Percentiles rank a stretch among this genome's conserved stretches.
phyloP scores from a whole-genome alignment of 2,888 invertebrate species.

The Philhelius pedissequus region DNA sequence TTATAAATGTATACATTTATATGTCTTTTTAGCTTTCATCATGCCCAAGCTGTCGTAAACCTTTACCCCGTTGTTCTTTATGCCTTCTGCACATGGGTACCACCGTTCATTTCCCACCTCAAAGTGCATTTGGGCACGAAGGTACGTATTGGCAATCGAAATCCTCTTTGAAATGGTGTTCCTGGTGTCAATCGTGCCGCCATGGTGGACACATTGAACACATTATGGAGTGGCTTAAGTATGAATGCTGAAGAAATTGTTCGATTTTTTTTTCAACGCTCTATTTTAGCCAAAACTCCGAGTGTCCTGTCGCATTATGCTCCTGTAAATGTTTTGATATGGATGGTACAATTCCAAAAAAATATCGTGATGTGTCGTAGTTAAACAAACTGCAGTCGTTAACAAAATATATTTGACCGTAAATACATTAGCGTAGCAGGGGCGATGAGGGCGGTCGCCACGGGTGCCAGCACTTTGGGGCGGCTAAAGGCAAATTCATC shows the following conservation, averaged over 20 bases:
- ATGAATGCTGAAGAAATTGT: constrained; percentile 70
- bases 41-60: constrained; percentile 96
- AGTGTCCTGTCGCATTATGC: constrained; percentile 94
- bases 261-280: not conserved
- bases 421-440: no score
- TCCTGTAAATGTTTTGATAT: constrained; percentile 91
- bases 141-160: constrained; percentile 79
- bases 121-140: constrained; percentile 74
- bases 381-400: not conserved
- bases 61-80: constrained; percentile 95
- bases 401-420: not conserved
- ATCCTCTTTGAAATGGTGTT: constrained; percentile 92
- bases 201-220: constrained; percentile 98
- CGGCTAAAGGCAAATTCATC: no score
- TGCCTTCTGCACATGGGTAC: constrained; percentile 97
- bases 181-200: constrained; percentile 97
- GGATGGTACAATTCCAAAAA: constrained; percentile 80
- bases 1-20: not conserved
- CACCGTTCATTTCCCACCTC: constrained; percentile 76
- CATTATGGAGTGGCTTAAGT: constrained; percentile 95
- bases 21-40: constrained; percentile 84
- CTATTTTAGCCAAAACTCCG: constrained; percentile 85
- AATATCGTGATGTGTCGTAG: constrained; percentile 71
- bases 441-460: no score
- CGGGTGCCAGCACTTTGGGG: no score